Percentiles rank a stretch among this genome's conserved stretches.
These are phyloP conservation scores for Antidorcas marsupialis DNA, from an alignment of 2,113 vertebrate species.

Conservation along the genomic window DNA sequence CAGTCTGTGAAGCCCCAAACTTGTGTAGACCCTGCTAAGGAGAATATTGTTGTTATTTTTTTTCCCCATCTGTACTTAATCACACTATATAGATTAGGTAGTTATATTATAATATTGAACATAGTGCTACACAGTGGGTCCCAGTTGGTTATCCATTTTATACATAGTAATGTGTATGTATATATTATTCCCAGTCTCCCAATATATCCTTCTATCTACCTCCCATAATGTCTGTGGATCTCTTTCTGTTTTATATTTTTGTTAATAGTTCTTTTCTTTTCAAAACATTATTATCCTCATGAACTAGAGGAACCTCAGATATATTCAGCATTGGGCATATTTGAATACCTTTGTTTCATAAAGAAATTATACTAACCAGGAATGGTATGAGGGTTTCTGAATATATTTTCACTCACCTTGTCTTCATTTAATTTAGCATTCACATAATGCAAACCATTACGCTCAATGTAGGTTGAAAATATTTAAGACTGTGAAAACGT, in stretches of 20 bases:
- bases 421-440: constrained; percentile 28
- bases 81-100: neutral
- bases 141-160: neutral
- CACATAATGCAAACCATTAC: neutral
- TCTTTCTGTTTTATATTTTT: neutral
- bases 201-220: neutral
- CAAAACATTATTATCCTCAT: neutral
- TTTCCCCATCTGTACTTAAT: neutral
- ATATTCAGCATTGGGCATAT: constrained; percentile 1
- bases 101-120: neutral
- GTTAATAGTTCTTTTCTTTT: neutral
- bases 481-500: neutral
- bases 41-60: neutral
- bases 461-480: neutral
- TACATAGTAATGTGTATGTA: neutral
- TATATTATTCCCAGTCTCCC: neutral
- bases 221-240: neutral
- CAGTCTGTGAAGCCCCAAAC: neutral
- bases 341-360: neutral
- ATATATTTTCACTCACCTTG: neutral
- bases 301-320: neutral
- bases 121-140: neutral
- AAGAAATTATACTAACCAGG: neutral
- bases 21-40: neutral
- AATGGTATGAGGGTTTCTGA: neutral